phyloP scores from a whole-genome alignment of 2,113 vertebrate genomes.

The Loxodonta africana region DNA sequence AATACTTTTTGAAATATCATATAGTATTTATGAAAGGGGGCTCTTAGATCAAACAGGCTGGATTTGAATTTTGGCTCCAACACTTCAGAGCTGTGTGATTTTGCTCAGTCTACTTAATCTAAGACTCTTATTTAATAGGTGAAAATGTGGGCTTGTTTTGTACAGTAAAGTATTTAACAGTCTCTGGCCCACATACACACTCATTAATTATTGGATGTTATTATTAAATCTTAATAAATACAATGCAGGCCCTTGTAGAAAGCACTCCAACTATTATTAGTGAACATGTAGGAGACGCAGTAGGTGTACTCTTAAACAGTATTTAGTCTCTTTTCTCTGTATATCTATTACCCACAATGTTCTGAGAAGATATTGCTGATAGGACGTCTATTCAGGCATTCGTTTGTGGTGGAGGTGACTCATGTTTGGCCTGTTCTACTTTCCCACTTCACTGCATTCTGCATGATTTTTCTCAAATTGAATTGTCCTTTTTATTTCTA shows the following conservation, averaged over 20 bases:
- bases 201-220: conserved; percentile 1
- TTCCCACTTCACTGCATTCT: conserved; percentile 36
- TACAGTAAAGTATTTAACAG: not conserved
- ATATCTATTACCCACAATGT: conserved; percentile 20
- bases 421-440: not conserved
- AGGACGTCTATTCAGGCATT: conserved; percentile 2
- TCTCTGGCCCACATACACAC: not conserved
- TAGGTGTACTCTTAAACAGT: not conserved
- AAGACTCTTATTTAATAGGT: not conserved
- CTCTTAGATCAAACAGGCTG: not conserved
- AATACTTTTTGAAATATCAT: conserved; percentile 3
- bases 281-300: not conserved
- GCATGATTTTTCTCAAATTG: conserved; percentile 50
- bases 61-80: conserved; percentile 27
- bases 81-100: not conserved
- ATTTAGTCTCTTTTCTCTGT: conserved; percentile 16
- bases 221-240: conserved; percentile 50
- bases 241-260: not conserved
- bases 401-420: not conserved
- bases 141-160: not conserved
- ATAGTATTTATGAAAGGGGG: not conserved
- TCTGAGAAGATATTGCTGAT: conserved; percentile 32
- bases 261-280: conserved; percentile 7
- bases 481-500: conserved; percentile 47
- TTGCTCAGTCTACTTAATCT: not conserved